Percentiles rank a stretch among this genome's conserved stretches.
phyloP scores from a whole-genome alignment of 2,888 invertebrate genomes.

The Danaus chrysippus region DNA sequence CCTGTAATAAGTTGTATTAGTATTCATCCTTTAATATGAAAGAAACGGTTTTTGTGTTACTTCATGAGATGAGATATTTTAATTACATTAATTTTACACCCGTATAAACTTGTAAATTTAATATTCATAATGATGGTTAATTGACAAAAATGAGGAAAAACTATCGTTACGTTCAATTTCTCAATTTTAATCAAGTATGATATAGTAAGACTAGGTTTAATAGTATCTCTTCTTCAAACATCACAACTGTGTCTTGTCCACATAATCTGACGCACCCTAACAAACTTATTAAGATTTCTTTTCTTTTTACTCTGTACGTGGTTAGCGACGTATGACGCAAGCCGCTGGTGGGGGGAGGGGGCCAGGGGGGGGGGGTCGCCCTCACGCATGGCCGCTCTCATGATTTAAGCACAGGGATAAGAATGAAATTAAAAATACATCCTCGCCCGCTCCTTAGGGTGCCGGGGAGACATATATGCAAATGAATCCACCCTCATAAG shows the following conservation, averaged over 20 bases:
- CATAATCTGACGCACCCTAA: constrained; percentile 62
- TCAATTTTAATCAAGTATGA: too few species aligned
- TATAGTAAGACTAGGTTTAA: too few species aligned
- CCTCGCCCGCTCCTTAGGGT: constrained; percentile 74
- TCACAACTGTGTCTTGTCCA: constrained; percentile 46
- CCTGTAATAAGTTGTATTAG: too few species aligned
- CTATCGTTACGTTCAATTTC: too few species aligned
- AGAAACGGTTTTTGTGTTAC: too few species aligned
- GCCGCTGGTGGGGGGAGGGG: constrained; percentile 59
- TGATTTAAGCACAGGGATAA: constrained; percentile 79
- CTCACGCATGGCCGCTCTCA: constrained; percentile 79
- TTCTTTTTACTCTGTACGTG: constrained; percentile 78
- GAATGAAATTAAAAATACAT: constrained; percentile 80
- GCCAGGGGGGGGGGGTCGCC: constrained; percentile 48
- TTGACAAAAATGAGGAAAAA: too few species aligned
- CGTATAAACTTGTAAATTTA: too few species aligned
- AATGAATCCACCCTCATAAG: constrained; percentile 73
- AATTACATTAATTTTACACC: too few species aligned
- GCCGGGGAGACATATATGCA: constrained; percentile 78
- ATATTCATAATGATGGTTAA: too few species aligned
- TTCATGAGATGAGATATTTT: too few species aligned
- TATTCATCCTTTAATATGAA: too few species aligned
- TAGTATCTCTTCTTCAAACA: neutral
- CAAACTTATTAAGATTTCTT: constrained; percentile 80
- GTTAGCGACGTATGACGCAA: constrained; percentile 79